Evolutionary conservation across 2,797 vertebrate genomes (phyloP), one percentile per base, ranked within the genome.

Genomic region (Ambastaia sidthimunki): DNA sequence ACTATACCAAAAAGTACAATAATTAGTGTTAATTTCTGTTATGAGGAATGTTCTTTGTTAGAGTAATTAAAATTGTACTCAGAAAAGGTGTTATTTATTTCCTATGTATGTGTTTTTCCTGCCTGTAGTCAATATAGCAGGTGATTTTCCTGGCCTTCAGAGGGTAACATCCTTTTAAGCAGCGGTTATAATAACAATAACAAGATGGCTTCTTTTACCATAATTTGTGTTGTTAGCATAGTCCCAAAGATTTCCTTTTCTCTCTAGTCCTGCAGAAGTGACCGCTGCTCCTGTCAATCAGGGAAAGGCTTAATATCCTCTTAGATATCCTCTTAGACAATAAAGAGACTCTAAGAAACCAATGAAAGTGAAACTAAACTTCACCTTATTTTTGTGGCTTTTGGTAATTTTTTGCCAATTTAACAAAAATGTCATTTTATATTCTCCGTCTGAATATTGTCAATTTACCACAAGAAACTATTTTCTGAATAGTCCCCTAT

Each of bases 21-120:
- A 52, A 71, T 54, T 52, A n/a, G 21, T 41, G 28, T 37, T 71
- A 71, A 78, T 54, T 52, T 12, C 50, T 23, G 55, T 48, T 15
- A n/a, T 62, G 54, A 1, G 16, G 31, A 25, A 18, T 41, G 71
- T 52, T 68, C 31, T 41, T 37, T 65, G 48, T 74, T 31, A 25
- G 57, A 41, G 23, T 31, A 62, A 31, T 31, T 28, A 13, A 59
- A 28, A 4, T 4, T 28, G 28, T 28, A 28, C 28, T 28, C 28
- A 28, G 28, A 28, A 28, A 28, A 28, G 28, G 28, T 28, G 28
- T 28, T 28, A 4, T 28, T 28, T 2, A 28, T 28, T 28, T 28
- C 28, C 28, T 28, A 28, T 28, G 28, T 28, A 28, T 28, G 28
- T 28, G 28, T 28, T 28, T 2, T 28, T 28, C n/a, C n/a, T n/a